Base-by-base conservation (phyloP, 2,113 vertebrate species). In the Pseudopodoces humilis region DNA sequence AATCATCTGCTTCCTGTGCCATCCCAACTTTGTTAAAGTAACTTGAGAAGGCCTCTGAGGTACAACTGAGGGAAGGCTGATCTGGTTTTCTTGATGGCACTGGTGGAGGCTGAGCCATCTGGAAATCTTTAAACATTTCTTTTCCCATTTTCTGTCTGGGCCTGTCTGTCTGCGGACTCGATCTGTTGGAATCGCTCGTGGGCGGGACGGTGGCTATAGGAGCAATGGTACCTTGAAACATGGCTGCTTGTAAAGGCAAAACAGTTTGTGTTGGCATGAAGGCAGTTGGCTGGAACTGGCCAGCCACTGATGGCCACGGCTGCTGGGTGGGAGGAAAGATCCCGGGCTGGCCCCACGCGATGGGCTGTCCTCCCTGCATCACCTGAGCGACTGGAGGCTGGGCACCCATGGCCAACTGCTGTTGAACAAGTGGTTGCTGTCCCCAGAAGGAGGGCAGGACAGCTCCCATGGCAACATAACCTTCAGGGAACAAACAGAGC, bases 391-490 rank as follows among this genome's bases (percentile, higher is more conserved):
- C 97, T 96, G 98, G 96, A 80, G 98, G 97, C 97, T 98, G 98
- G 90, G 98, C 97, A 97, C 98, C 97, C 93, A 99, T 98, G 94
- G 99, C 99, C 96, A 99, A 97, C 88, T 99, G 99, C 92, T 99
- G 98, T 95, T 99, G 99, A 93, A 99, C 98, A 18, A 99, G 99
- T 30, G 99, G 98, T 97, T 99, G 99, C 98, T 99, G 99, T 95
- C 99, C 99, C 99, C 99, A 99, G 97, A 99, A 99, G 2, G 98
- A 99, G 28, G 99, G 98, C 90, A 99, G 98, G 76, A 99, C 99
- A 63, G 99, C 99, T 97, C 99, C 99, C 99, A 99, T 99, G 44
- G 99, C 99, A 98, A 99, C 99, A 91, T 99, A 99, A 99, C 99
- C 99, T 99, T 67, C 20, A 67, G 62, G 69, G 95, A 95, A 86